Percentiles rank a stretch among this genome's conserved stretches.
Conservation (phyloP, 2,888 invertebrate genomes). For the Dasypogon diadema region DNA sequence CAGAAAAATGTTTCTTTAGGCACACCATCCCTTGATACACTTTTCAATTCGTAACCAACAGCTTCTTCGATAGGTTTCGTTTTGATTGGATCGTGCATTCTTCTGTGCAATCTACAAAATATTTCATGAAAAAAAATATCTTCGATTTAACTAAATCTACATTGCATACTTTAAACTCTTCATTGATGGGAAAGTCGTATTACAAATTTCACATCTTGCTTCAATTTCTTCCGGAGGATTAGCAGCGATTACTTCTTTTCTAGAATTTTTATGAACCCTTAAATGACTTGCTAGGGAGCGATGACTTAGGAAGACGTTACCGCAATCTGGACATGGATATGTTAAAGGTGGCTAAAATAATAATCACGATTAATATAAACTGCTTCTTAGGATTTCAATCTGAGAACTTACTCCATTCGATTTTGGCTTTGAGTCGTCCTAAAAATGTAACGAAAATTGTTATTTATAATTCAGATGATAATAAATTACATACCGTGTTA, state of each 20-base stretch:
- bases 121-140: neutral
- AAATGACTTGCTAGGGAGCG: slow-evolving; percentile 74
- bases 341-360: neutral
- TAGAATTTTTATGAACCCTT: slow-evolving; percentile 70
- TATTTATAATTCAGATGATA: slow-evolving; percentile 30
- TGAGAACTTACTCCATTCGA: too few relatives aligned
- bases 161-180: slow-evolving; percentile 70
- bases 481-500: neutral
- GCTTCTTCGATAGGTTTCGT: slow-evolving; percentile 67
- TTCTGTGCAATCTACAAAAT: slow-evolving; percentile 73
- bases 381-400: slow-evolving; percentile 3
- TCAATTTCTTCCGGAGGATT: slow-evolving; percentile 10
- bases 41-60: slow-evolving; percentile 62
- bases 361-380: neutral
- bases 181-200: slow-evolving; percentile 76
- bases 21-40: slow-evolving; percentile 62
- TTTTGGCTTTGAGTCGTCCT: neutral
- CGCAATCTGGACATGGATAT: slow-evolving; percentile 70
- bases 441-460: neutral
- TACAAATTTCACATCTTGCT: slow-evolving; percentile 73
- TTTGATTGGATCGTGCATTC: slow-evolving; percentile 80
- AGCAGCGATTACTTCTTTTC: slow-evolving; percentile 16
- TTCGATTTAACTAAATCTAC: neutral
- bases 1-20: slow-evolving; percentile 69
- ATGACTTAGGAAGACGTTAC: slow-evolving; percentile 70